Conservation (phyloP, 2,797 vertebrate genomes). For the Alca torda region DNA sequence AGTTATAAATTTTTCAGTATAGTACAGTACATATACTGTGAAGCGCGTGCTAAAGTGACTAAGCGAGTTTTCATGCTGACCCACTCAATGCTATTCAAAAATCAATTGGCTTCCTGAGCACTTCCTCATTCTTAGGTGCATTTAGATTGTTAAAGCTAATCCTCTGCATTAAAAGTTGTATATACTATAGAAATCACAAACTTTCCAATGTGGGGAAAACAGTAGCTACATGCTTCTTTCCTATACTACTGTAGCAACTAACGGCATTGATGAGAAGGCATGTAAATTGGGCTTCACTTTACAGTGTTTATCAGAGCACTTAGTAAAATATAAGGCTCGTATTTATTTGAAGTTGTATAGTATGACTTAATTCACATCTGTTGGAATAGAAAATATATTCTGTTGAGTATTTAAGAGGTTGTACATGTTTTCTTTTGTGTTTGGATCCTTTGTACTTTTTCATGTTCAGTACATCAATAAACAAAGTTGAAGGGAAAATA, state of each 20-base stretch:
- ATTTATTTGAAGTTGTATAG: conserved; percentile 89
- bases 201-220: conserved; percentile 66
- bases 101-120: conserved; percentile 76
- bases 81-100: conserved; percentile 79
- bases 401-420: conserved; percentile 88
- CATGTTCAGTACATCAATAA: conserved; percentile 99
- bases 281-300: conserved; percentile 85
- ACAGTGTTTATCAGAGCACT: conserved; percentile 84
- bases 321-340: conserved; percentile 86
- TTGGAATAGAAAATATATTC: conserved; percentile 87
- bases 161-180: conserved; percentile 75
- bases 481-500: conserved; percentile 96
- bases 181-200: conserved; percentile 70
- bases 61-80: conserved; percentile 83
- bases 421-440: conserved; percentile 93
- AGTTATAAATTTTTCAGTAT: conserved; percentile 84
- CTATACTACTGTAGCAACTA: conserved; percentile 76
- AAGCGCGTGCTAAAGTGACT: conserved; percentile 89
- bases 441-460: conserved; percentile 98
- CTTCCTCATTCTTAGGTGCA: conserved; percentile 73
- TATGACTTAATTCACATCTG: conserved; percentile 87
- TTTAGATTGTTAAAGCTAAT: conserved; percentile 79
- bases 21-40: conserved; percentile 91
- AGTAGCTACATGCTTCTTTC: conserved; percentile 78
- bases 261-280: conserved; percentile 82